Percentiles rank a stretch among this genome's conserved stretches.
phyloP scores from a whole-genome alignment of 2,797 vertebrate species.

The Gorsachius magnificus region DNA sequence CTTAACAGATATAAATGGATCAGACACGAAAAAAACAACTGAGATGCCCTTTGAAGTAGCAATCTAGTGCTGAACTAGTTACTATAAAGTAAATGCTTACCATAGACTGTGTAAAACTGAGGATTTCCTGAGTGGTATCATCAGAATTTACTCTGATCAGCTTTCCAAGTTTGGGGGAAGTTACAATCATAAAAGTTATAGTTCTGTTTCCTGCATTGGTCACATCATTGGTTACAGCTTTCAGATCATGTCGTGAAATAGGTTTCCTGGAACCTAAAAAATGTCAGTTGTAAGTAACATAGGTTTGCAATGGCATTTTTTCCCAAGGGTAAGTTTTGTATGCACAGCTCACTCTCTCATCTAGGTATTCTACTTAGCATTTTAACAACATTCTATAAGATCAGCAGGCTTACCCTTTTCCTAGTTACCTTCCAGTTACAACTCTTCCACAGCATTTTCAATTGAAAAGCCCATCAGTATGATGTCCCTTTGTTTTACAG shows the following conservation, averaged over 20 bases:
- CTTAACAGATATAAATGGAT: background rate
- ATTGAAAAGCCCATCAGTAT: background rate
- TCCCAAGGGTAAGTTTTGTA: background rate
- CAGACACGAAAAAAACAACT: background rate
- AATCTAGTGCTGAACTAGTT: background rate
- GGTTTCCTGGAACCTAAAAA: conserved; percentile 79
- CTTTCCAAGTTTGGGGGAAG: conserved; percentile 82
- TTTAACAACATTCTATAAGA: background rate
- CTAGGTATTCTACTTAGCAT: background rate
- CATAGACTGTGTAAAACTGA: conserved; percentile 88
- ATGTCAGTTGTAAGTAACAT: background rate
- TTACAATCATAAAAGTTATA: conserved; percentile 79
- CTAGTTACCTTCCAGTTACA: background rate
- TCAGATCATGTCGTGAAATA: conserved; percentile 81
- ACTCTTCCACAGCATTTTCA: background rate
- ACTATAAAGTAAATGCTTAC: conserved; percentile 74
- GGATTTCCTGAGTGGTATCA: conserved; percentile 78
- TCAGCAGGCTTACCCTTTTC: background rate
- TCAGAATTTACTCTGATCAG: conserved; percentile 75
- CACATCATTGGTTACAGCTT: conserved; percentile 86
- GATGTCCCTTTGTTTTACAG: background rate
- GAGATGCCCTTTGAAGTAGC: background rate
- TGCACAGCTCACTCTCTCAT: background rate
- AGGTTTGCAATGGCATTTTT: background rate
- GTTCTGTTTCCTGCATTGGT: conserved; percentile 78